Evolutionary conservation across 2,113 vertebrate species (phyloP).

Genomic region (Campylorhamphus procurvoides): DNA sequence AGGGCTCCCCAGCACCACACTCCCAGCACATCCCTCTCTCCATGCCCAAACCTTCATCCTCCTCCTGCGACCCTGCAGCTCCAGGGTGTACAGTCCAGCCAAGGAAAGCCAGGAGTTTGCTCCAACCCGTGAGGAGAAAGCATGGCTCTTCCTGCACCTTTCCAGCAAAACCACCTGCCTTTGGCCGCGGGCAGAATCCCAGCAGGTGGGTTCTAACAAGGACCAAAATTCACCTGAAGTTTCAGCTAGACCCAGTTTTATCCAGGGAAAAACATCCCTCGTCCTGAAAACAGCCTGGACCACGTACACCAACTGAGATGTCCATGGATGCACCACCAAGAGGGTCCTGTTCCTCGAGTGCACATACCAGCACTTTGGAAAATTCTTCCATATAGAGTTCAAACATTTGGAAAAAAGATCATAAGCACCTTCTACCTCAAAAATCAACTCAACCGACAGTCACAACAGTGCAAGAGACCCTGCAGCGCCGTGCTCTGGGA

Average conservation of each 20-base stretch:
- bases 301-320: background rate
- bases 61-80: background rate
- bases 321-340: background rate
- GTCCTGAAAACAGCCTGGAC: background rate
- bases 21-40: background rate
- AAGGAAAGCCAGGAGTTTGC: background rate
- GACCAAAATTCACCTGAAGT: background rate
- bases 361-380: accelerated
- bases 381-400: accelerated
- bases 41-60: background rate
- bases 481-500: background rate
- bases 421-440: background rate
- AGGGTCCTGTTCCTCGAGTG: accelerated
- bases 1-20: background rate
- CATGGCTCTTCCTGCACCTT: background rate
- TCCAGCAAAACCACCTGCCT: background rate
- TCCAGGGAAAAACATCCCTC: background rate
- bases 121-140: background rate
- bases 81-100: background rate
- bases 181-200: background rate
- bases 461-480: background rate
- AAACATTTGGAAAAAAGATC: background rate
- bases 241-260: background rate
- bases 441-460: background rate
- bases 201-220: background rate